Percentiles rank a stretch among this genome's conserved stretches.
Evolutionary conservation across 2,113 vertebrate genomes (phyloP).

Genomic region (Clarias macrocephalus): DNA sequence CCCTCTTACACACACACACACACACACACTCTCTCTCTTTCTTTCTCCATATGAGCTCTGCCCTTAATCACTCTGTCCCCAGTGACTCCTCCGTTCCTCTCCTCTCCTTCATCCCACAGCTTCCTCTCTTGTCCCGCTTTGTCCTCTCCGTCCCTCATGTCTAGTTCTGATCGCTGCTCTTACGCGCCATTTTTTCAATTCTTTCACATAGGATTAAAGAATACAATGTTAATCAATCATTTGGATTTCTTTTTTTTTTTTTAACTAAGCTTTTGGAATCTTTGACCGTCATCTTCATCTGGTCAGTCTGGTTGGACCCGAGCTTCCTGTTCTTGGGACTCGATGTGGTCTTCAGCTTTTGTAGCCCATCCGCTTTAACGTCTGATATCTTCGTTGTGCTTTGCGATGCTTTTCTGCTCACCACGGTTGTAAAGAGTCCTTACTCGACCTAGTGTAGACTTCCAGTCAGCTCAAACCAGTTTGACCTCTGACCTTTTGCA

Average conservation of each 20-base stretch:
- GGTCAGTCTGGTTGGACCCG: background rate
- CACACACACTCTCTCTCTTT: background rate
- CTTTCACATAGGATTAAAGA: background rate
- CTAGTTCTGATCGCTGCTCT: background rate
- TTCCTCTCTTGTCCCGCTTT: conserved; percentile 14
- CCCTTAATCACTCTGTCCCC: conserved; percentile 37
- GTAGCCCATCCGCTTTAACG: background rate
- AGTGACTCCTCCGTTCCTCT: conserved; percentile 5
- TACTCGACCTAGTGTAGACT: background rate
- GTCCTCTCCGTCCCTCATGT: conserved; percentile 20
- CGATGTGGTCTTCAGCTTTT: background rate
- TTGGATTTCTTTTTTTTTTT: background rate
- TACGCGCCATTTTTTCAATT: background rate
- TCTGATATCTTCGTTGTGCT: background rate
- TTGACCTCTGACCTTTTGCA: background rate
- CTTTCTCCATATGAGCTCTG: background rate
- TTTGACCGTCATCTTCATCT: background rate
- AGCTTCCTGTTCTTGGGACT: background rate
- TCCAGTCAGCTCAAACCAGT: background rate
- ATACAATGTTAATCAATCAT: background rate
- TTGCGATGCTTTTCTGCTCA: background rate
- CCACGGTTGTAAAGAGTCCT: background rate
- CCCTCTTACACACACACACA: no score
- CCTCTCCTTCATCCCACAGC: background rate
- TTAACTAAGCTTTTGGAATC: background rate